Conservation (phyloP, 2,797 vertebrate genomes). For the Dicrostonyx torquatus region DNA sequence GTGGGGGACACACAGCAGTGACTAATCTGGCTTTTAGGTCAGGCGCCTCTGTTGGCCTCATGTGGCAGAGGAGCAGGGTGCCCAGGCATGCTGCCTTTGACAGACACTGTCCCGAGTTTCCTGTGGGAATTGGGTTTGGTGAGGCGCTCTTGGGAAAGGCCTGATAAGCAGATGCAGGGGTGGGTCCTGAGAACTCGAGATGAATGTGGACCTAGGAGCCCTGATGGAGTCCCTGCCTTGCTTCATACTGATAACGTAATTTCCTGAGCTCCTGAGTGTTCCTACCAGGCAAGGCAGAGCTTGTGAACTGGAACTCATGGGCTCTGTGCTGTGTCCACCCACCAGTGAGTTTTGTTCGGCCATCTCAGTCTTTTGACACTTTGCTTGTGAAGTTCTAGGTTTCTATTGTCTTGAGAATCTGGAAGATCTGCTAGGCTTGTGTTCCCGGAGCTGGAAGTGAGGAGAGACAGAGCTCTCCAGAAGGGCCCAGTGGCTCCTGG, state of each 20-base stretch:
- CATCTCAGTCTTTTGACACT: not conserved
- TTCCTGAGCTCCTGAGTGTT: not conserved
- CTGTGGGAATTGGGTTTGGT: not conserved
- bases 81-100: not conserved
- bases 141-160: not conserved
- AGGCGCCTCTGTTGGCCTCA: not conserved
- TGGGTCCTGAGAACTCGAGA: not conserved
- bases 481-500: not conserved
- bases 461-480: not conserved
- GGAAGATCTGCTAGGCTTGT: not conserved
- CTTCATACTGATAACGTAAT: not conserved
- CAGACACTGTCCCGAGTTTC: not conserved
- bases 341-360: slow-evolving; percentile 62
- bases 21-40: not conserved
- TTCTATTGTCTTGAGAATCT: slow-evolving; percentile 40
- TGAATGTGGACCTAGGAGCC: not conserved
- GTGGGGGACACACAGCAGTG: not conserved
- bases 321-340: not conserved
- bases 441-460: not conserved
- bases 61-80: accelerated
- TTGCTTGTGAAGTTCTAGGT: slow-evolving; percentile 39
- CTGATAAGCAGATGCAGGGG: not conserved
- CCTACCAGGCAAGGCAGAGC: not conserved
- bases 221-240: not conserved
- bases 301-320: not conserved